Evolutionary conservation across 2,888 invertebrate genomes (phyloP).

Genomic region (Electrophaes corylata): DNA sequence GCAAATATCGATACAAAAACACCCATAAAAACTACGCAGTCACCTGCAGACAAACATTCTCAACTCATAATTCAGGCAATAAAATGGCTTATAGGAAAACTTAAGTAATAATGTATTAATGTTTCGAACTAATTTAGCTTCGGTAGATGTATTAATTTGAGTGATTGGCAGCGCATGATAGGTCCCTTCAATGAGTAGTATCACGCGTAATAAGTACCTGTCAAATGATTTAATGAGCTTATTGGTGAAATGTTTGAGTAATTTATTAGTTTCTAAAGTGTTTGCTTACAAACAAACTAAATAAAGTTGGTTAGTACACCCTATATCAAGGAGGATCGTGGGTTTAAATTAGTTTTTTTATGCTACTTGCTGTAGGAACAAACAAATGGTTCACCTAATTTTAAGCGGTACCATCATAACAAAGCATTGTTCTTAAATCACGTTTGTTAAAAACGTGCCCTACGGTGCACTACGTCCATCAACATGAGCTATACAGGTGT

Average conservation of each 20-base stretch:
- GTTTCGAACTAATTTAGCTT: conserved; percentile 30
- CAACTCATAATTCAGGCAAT: conserved; percentile 27
- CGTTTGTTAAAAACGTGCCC: no score
- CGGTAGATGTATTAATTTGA: conserved; percentile 26
- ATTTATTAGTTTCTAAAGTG: no score
- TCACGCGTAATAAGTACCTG: conserved; percentile 1
- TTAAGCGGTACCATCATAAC: no score
- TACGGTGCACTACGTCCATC: no score
- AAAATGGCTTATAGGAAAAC: conserved; percentile 30
- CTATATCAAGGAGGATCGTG: no score
- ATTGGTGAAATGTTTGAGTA: background rate
- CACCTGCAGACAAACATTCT: conserved; percentile 17
- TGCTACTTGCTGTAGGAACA: no score
- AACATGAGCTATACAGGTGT: no score
- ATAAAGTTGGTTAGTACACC: no score
- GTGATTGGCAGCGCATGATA: conserved; percentile 32
- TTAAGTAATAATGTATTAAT: conserved; percentile 35
- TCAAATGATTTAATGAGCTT: background rate
- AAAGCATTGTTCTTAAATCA: no score
- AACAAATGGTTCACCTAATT: no score
- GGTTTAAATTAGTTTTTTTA: no score
- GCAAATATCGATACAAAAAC: background rate
- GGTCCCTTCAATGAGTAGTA: conserved; percentile 17
- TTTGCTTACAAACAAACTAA: no score
- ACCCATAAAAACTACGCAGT: conserved; percentile 8